Percentiles rank a stretch among this genome's conserved stretches.
These are phyloP conservation scores for Villa cingulata DNA, from an alignment of 2,888 invertebrate species.

Conservation along the genomic window DNA sequence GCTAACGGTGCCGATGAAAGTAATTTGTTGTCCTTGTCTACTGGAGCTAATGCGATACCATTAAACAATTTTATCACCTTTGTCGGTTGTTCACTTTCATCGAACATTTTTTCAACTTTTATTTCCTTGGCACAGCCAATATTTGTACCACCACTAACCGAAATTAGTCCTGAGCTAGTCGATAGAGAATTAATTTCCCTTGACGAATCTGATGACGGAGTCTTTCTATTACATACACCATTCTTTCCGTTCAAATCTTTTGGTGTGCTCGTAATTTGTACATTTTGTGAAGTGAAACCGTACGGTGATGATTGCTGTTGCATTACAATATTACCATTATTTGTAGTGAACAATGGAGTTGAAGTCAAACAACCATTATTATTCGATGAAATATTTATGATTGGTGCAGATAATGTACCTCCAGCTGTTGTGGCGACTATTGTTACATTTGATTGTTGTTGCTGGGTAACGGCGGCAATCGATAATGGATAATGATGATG, in stretches of 20 bases:
- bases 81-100: constrained; percentile 24
- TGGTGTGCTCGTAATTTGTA: constrained; percentile 7
- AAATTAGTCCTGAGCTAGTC: constrained; percentile 1
- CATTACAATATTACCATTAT: background rate
- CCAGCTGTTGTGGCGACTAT: background rate
- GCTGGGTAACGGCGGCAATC: constrained; percentile 7
- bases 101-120: constrained; percentile 13
- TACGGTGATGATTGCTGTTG: background rate
- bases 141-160: background rate
- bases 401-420: background rate
- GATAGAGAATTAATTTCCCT: background rate
- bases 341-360: background rate
- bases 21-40: constrained; percentile 19
- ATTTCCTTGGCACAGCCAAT: constrained; percentile 2
- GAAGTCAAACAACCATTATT: background rate
- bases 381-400: background rate
- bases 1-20: constrained; percentile 16
- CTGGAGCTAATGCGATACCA: constrained; percentile 17
- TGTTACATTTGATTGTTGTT: background rate
- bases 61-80: constrained; percentile 27
- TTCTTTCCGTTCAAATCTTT: constrained; percentile 13
- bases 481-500: constrained; percentile 10
- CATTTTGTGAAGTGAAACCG: constrained; percentile 4
- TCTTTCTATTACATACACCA: constrained; percentile 6
- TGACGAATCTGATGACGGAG: no score